phyloP scores from a whole-genome alignment of 2,888 invertebrate species.

The Pristionchus exspectatus region DNA sequence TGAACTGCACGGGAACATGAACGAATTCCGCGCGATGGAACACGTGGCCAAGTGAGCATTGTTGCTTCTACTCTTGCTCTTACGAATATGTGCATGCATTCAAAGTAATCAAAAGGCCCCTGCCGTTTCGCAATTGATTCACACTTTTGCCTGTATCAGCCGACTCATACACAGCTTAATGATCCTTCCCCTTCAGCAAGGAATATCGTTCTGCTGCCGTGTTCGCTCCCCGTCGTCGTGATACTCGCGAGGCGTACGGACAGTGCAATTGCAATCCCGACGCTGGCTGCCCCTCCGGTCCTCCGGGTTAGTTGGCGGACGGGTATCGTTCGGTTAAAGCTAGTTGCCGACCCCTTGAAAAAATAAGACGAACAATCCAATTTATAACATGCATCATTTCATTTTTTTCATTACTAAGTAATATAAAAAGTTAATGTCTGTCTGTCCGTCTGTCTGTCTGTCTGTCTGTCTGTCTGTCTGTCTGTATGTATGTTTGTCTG shows the following conservation, averaged over 20 bases:
- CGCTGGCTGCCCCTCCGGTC: conserved; percentile 43
- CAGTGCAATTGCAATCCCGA: conserved; percentile 50
- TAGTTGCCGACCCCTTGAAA: background rate
- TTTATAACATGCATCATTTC: no score
- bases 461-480: no score
- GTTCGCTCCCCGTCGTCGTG: conserved; percentile 45
- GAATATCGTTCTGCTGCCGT: conserved; percentile 5
- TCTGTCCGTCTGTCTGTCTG: no score
- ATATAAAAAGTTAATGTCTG: no score
- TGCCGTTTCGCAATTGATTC: background rate
- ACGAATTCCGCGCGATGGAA: conserved; percentile 49
- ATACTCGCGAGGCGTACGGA: conserved; percentile 50
- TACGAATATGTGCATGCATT: no score
- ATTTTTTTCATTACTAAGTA: no score
- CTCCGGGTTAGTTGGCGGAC: background rate
- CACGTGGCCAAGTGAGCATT: conserved; percentile 12
- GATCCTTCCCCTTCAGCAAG: conserved; percentile 5
- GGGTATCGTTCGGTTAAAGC: background rate
- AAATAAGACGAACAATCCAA: no score
- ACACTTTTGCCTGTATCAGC: no score
- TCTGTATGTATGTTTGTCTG: no score
- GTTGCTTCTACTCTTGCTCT: background rate
- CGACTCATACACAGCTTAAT: no score
- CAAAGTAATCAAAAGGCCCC: background rate
- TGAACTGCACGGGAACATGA: conserved; percentile 16